Conservation (phyloP, 2,113 vertebrate genomes). For the Amazona vittata region DNA sequence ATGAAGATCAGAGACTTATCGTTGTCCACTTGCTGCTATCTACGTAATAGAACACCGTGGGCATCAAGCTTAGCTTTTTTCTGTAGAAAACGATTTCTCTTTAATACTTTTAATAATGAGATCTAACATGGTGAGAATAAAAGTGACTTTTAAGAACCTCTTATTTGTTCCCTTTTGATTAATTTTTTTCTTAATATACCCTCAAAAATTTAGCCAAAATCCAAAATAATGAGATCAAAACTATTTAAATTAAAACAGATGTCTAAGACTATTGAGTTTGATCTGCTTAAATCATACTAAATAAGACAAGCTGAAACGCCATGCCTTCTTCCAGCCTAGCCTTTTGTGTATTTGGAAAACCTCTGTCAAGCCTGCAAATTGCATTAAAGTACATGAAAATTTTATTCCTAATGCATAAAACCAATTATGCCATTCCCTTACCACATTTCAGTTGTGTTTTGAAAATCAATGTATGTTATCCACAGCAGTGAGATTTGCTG, state of each 20-base stretch:
- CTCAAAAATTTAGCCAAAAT: constrained; percentile 38
- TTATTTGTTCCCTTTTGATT: constrained; percentile 46
- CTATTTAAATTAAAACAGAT: constrained; percentile 45
- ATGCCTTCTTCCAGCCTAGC: constrained; percentile 10
- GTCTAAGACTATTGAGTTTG: constrained; percentile 24
- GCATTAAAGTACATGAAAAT: not conserved
- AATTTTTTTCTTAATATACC: not conserved
- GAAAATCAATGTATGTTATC: not conserved
- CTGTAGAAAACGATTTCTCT: constrained; percentile 2
- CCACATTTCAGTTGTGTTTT: not conserved
- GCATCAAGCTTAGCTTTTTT: constrained; percentile 19
- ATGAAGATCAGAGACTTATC: constrained; percentile 28
- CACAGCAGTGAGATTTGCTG: not conserved
- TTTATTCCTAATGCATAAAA: not conserved
- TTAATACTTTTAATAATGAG: constrained; percentile 30
- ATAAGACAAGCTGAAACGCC: not conserved
- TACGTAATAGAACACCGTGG: constrained; percentile 7
- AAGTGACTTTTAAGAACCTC: constrained; percentile 50
- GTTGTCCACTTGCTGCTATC: constrained; percentile 20
- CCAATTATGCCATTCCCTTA: not conserved
- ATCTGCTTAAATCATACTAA: constrained; percentile 5
- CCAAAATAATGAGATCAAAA: constrained; percentile 52
- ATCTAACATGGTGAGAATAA: constrained; percentile 41
- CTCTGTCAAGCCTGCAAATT: not conserved
- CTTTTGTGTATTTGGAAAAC: constrained; percentile 13